Conservation (phyloP, 2,888 invertebrate species). For the Beris morrisii region DNA sequence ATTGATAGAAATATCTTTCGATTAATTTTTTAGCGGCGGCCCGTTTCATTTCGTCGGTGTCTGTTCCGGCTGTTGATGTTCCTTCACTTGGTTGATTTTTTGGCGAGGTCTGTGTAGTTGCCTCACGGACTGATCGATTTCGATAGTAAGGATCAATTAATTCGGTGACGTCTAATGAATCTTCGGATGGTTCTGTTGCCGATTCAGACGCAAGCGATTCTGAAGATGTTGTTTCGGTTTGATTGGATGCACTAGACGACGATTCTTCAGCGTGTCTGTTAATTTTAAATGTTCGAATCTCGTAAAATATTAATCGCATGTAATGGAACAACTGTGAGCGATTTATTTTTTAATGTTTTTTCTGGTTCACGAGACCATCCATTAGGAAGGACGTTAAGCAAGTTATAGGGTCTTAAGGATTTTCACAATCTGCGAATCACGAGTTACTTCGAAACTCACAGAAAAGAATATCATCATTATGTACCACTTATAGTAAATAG, state of each 20-base stretch:
- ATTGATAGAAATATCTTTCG: slow-evolving; percentile 89
- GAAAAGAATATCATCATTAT: no score
- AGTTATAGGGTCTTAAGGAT: no score
- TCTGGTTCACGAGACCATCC: no score
- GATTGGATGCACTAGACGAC: slow-evolving; percentile 37
- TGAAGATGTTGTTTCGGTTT: not conserved
- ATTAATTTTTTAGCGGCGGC: slow-evolving; percentile 82
- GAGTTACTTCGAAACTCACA: no score
- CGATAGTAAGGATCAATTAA: slow-evolving; percentile 3
- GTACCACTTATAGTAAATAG: no score
- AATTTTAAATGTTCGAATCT: not conserved
- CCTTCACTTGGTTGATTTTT: slow-evolving; percentile 35
- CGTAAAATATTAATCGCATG: no score
- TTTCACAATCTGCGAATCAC: no score
- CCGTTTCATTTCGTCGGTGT: slow-evolving; percentile 71
- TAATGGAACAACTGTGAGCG: no score
- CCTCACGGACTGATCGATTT: slow-evolving; percentile 15
- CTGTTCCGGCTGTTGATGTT: slow-evolving; percentile 37
- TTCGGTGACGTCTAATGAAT: not conserved
- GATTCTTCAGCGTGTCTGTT: slow-evolving; percentile 41
- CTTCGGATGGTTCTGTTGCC: not conserved
- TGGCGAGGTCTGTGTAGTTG: slow-evolving; percentile 38
- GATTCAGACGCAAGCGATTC: slow-evolving; percentile 11
- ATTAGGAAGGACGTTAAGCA: no score
- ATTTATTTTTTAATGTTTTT: no score